Evolutionary conservation across 2,888 invertebrate genomes (phyloP).

Genomic region (Dione juno): DNA sequence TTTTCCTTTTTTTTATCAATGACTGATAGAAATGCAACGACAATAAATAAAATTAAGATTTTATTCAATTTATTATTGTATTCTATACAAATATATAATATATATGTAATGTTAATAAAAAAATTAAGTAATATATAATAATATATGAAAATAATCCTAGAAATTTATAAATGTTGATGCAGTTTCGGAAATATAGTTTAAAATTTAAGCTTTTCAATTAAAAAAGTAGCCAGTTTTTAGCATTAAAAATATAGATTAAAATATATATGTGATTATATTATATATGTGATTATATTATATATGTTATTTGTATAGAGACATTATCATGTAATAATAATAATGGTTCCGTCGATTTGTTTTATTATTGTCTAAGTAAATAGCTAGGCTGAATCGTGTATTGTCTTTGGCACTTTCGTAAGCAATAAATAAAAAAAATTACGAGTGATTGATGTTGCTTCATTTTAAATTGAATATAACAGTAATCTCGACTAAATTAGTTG

Average conservation of each 20-base stretch:
- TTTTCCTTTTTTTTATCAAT: neutral
- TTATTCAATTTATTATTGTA: neutral
- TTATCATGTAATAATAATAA: too few species aligned
- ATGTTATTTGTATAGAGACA: too few species aligned
- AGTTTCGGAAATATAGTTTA: neutral
- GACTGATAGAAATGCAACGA: slow-evolving; percentile 24
- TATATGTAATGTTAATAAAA: too few species aligned
- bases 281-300: too few species aligned
- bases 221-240: too few species aligned
- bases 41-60: slow-evolving; percentile 20
- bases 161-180: neutral
- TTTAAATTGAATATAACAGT: neutral
- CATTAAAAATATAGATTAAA: too few species aligned
- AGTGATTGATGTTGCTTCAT: neutral
- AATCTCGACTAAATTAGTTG: neutral
- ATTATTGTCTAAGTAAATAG: neutral
- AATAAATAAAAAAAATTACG: neutral
- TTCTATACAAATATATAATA: neutral
- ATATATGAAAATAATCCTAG: neutral
- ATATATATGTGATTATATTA: too few species aligned
- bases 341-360: neutral
- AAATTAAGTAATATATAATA: too few species aligned
- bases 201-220: neutral
- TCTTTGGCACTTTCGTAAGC: neutral
- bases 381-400: neutral